Evolutionary conservation across 2,888 invertebrate species (phyloP).

Genomic region (Spodoptera exigua): DNA sequence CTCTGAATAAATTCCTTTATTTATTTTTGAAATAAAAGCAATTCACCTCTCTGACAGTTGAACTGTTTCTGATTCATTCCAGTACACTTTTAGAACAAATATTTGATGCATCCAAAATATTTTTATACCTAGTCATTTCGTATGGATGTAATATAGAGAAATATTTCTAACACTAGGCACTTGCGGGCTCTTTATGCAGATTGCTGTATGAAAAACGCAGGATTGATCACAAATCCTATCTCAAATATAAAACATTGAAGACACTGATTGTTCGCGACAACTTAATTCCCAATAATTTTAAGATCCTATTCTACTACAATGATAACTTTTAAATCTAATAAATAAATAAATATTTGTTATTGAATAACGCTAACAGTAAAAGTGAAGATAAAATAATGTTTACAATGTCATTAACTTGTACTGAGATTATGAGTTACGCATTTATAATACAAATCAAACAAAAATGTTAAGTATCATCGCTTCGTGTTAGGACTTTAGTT

Average conservation of each 20-base stretch:
- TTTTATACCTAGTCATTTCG: conserved; percentile 28
- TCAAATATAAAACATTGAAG: conserved; percentile 5
- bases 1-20: background rate
- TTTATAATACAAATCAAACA: too few species aligned
- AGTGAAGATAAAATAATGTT: too few species aligned
- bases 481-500: too few species aligned
- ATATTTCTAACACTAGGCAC: conserved; percentile 25
- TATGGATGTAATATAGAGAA: conserved; percentile 10
- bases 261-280: background rate
- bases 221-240: conserved; percentile 35
- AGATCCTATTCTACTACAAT: too few species aligned
- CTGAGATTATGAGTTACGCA: too few species aligned
- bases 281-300: too few species aligned
- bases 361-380: too few species aligned
- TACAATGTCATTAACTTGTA: too few species aligned
- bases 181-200: conserved; percentile 12
- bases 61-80: conserved; percentile 26
- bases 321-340: too few species aligned
- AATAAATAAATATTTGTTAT: too few species aligned
- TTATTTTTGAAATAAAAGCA: conserved; percentile 4
- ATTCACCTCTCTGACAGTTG: conserved; percentile 6
- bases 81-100: conserved; percentile 35
- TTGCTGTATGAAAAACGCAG: conserved; percentile 18
- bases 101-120: conserved; percentile 20
- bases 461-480: too few species aligned